Conservation (phyloP, 2,888 invertebrate species). For the Tridacna crocea region DNA sequence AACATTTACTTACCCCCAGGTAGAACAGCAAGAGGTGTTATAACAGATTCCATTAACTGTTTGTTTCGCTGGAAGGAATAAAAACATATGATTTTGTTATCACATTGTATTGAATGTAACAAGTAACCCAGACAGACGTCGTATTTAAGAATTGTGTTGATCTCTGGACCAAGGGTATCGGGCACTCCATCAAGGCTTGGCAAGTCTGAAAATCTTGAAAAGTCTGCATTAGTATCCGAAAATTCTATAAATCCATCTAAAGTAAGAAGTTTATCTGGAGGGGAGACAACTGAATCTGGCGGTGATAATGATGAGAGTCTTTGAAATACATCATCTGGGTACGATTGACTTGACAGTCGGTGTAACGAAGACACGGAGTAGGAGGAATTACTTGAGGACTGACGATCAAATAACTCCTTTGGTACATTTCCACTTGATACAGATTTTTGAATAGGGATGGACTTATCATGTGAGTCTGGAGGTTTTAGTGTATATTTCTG, state of each 20-base stretch:
- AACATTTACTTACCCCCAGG: constrained; percentile 60
- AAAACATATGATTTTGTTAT: constrained; percentile 62
- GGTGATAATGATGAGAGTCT: constrained; percentile 30
- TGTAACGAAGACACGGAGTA: constrained; percentile 33
- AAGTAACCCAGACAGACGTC: constrained; percentile 59
- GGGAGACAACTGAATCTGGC: neutral
- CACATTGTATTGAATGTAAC: constrained; percentile 57
- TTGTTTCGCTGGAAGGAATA: constrained; percentile 89
- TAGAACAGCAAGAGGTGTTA: constrained; percentile 74
- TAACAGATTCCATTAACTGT: constrained; percentile 90
- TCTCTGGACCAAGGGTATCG: constrained; percentile 30
- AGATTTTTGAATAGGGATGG: constrained; percentile 23
- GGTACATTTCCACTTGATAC: constrained; percentile 54
- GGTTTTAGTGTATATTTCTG: constrained; percentile 28
- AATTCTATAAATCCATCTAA: constrained; percentile 32
- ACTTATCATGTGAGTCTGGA: neutral
- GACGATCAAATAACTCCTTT: neutral
- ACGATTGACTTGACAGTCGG: constrained; percentile 34
- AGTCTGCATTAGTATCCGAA: constrained; percentile 13
- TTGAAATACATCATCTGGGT: constrained; percentile 49
- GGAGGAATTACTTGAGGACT: neutral
- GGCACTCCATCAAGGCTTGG: constrained; percentile 4
- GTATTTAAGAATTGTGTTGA: constrained; percentile 48
- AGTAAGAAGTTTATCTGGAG: constrained; percentile 13
- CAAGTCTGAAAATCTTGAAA: constrained; percentile 33